Percentiles rank a stretch among this genome's conserved stretches.
Evolutionary conservation across 2,797 vertebrate species (phyloP).

Genomic region (Sebastes trivittatus): DNA sequence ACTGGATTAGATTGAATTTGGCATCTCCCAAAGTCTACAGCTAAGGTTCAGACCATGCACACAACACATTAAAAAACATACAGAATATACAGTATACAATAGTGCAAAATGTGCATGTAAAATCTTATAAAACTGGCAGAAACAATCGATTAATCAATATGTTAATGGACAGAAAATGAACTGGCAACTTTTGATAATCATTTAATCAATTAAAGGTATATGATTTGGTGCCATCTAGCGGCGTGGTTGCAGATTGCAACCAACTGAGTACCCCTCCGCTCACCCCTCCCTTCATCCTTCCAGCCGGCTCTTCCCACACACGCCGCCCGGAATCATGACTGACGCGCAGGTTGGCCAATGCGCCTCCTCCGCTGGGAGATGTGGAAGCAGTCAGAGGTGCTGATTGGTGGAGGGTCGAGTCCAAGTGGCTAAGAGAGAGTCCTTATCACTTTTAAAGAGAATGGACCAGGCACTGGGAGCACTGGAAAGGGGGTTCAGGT

Average conservation of each 20-base stretch:
- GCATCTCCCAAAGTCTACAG: background rate
- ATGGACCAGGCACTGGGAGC: background rate
- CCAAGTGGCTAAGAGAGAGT: background rate
- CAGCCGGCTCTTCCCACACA: slow-evolving; percentile 47
- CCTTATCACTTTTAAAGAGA: background rate
- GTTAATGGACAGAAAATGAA: background rate
- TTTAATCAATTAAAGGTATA: no score
- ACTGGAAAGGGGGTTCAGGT: background rate
- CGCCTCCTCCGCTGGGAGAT: background rate
- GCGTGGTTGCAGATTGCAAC: no score
- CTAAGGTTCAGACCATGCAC: background rate
- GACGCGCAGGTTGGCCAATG: slow-evolving; percentile 66
- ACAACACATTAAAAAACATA: background rate
- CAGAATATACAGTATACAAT: background rate
- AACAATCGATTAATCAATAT: no score
- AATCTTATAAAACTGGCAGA: background rate
- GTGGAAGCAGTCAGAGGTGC: background rate
- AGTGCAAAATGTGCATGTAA: background rate
- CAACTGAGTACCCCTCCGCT: no score
- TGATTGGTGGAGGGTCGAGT: slow-evolving; percentile 41
- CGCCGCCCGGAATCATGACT: slow-evolving; percentile 37
- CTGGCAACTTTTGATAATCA: background rate
- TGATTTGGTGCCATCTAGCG: no score
- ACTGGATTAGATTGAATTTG: background rate
- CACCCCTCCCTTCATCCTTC: background rate